phyloP scores from a whole-genome alignment of 2,113 vertebrate genomes.

The Anser brachyrhynchus region DNA sequence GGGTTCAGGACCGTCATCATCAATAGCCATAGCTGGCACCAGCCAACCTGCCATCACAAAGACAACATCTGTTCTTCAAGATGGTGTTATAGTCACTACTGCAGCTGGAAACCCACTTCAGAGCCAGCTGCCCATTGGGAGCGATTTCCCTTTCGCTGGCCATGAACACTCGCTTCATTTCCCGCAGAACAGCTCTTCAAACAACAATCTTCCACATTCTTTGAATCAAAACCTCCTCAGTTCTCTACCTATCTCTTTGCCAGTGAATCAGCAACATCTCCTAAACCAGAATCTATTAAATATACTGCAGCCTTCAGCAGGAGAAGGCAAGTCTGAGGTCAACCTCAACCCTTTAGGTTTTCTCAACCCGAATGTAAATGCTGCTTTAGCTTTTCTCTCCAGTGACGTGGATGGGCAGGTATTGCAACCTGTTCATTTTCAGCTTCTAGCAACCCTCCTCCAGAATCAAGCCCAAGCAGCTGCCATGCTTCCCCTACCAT shows the following conservation, averaged over 20 bases:
- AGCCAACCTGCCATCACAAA: constrained; percentile 85
- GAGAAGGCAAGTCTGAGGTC: constrained; percentile 86
- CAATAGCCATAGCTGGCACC: constrained; percentile 81
- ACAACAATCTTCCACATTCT: constrained; percentile 80
- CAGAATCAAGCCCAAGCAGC: constrained; percentile 84
- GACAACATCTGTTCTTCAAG: constrained; percentile 84
- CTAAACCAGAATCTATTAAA: constrained; percentile 87
- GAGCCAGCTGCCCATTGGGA: constrained; percentile 80
- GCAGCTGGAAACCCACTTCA: constrained; percentile 79
- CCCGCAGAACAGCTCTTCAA: constrained; percentile 80
- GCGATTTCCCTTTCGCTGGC: constrained; percentile 79
- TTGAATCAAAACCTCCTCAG: constrained; percentile 83
- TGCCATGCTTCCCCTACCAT: constrained; percentile 80
- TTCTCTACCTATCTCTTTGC: constrained; percentile 84
- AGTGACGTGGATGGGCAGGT: constrained; percentile 82
- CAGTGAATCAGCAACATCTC: constrained; percentile 87
- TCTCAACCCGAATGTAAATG: constrained; percentile 81
- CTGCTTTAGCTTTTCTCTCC: constrained; percentile 83
- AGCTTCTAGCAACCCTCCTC: constrained; percentile 82
- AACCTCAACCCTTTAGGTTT: constrained; percentile 84
- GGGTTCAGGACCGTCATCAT: constrained; percentile 73
- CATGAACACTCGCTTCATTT: constrained; percentile 82
- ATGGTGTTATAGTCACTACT: constrained; percentile 84
- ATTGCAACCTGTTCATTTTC: constrained; percentile 81
- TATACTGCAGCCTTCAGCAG: constrained; percentile 84